These are phyloP conservation scores for Nemurella pictetii DNA, from an alignment of 2,888 invertebrate species.

Conservation along the genomic window DNA sequence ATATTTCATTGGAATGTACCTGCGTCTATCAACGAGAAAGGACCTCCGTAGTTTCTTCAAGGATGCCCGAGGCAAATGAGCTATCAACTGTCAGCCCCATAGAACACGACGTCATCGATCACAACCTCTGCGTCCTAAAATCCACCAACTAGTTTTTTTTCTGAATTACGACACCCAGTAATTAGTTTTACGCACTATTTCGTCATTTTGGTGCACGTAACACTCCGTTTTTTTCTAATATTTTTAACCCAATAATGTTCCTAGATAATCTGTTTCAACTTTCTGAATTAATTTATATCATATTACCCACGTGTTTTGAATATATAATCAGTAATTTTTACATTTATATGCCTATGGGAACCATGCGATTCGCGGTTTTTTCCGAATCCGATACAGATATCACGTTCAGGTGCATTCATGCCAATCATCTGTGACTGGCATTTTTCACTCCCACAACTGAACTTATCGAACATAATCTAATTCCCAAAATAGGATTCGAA, in stretches of 20 bases:
- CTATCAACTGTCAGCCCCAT: neutral
- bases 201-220: neutral
- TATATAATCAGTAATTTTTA: neutral
- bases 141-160: too few relatives aligned
- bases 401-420: neutral
- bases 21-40: conserved; percentile 7
- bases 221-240: too few relatives aligned
- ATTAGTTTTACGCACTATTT: neutral
- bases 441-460: neutral
- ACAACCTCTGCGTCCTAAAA: too few relatives aligned
- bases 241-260: too few relatives aligned
- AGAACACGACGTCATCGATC: neutral
- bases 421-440: neutral
- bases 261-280: too few relatives aligned
- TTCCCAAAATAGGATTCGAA: neutral
- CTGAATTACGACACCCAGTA: neutral
- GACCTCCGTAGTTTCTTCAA: neutral
- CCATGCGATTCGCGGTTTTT: neutral
- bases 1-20: conserved; percentile 34
- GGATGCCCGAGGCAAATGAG: neutral
- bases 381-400: neutral
- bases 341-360: neutral
- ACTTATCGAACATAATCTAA: neutral
- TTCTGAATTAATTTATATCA: too few relatives aligned
- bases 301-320: neutral